Percentiles rank a stretch among this genome's conserved stretches.
These are phyloP conservation scores for Idaea biselata DNA, from an alignment of 2,888 invertebrate species.

Conservation along the genomic window DNA sequence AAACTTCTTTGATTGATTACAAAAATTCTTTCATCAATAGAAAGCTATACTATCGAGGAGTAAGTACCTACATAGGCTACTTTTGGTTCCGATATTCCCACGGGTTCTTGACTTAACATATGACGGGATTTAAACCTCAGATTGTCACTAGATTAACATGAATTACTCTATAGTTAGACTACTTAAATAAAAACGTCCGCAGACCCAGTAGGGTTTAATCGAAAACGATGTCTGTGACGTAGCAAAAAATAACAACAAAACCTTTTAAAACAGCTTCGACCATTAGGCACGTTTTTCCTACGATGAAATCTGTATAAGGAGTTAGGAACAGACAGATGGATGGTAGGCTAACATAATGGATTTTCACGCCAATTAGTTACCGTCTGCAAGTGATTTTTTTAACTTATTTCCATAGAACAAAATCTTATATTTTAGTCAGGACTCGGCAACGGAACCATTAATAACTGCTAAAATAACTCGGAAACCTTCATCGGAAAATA, in stretches of 20 bases:
- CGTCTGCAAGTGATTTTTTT: slow-evolving; percentile 8
- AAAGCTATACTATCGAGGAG: too few relatives aligned
- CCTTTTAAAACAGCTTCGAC: slow-evolving; percentile 21
- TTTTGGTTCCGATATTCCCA: too few relatives aligned
- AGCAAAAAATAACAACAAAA: background rate
- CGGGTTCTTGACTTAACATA: too few relatives aligned
- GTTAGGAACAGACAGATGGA: slow-evolving; percentile 19
- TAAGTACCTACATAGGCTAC: too few relatives aligned
- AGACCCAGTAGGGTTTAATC: slow-evolving; percentile 12
- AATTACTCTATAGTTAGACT: too few relatives aligned
- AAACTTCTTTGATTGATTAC: too few relatives aligned
- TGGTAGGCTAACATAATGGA: slow-evolving; percentile 28
- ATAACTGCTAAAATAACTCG: background rate
- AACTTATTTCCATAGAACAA: background rate
- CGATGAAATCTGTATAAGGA: slow-evolving; percentile 21
- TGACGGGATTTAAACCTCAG: too few relatives aligned
- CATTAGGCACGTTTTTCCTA: slow-evolving; percentile 37
- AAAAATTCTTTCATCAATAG: too few relatives aligned
- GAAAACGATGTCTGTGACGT: background rate
- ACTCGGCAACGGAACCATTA: background rate
- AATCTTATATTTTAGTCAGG: background rate
- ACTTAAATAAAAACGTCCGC: slow-evolving; percentile 3
- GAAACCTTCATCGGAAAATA: background rate
- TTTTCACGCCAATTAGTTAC: slow-evolving; percentile 33
- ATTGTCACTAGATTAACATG: too few relatives aligned